Evolutionary conservation across 2,888 invertebrate species (phyloP).

Genomic region (Adela reaumurella): DNA sequence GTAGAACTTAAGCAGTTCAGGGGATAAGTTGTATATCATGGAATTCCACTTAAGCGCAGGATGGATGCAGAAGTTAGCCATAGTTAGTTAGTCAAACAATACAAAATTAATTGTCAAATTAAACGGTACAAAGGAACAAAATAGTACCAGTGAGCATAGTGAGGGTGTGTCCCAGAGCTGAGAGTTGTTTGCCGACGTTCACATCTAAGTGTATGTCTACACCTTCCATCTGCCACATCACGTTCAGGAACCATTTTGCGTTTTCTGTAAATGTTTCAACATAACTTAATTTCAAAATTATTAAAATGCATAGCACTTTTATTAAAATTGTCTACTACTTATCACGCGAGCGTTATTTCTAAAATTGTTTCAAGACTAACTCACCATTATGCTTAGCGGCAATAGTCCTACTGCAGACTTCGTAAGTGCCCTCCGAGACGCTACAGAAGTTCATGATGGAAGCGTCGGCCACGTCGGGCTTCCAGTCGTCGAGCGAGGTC

Average conservation of each 20-base stretch:
- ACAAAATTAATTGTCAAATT: no score
- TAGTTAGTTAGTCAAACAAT: no score
- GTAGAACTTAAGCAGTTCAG: no score
- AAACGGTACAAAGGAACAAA: no score
- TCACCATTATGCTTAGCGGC: slow-evolving; percentile 78
- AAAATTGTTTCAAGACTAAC: no score
- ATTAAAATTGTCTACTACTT: no score
- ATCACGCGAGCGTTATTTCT: no score
- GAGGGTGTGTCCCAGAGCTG: slow-evolving; percentile 90
- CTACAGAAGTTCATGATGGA: slow-evolving; percentile 88
- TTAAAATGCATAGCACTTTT: no score
- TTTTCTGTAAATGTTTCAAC: slow-evolving; percentile 65
- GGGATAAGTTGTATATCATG: no score
- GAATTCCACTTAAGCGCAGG: no score
- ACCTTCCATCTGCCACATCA: slow-evolving; percentile 99
- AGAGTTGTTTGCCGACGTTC: slow-evolving; percentile 92
- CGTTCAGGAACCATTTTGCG: slow-evolving; percentile 97
- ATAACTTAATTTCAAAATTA: no score
- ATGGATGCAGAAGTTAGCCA: no score
- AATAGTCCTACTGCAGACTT: slow-evolving; percentile 91
- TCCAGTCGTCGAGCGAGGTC: slow-evolving; percentile 95
- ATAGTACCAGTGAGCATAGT: slow-evolving; percentile 91
- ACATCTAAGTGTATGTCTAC: slow-evolving; percentile 95
- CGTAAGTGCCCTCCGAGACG: slow-evolving; percentile 98
- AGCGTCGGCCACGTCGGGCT: slow-evolving; percentile 78